Base-by-base conservation (phyloP, 2,888 invertebrate species). In the Fragum whitleyi region DNA sequence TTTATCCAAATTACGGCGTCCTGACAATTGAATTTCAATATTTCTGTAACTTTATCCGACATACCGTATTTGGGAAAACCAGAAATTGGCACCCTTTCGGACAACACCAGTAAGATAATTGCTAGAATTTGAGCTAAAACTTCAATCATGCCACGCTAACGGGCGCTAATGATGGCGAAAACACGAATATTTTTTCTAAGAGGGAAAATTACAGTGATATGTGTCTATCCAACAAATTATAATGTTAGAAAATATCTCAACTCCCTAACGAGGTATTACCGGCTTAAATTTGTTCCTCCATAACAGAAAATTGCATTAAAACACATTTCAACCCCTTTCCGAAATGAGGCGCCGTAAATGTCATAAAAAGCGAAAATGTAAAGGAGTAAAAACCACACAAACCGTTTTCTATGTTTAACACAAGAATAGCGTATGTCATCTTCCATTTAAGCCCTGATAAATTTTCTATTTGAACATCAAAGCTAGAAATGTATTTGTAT, bases 191-290 rank as follows among this genome's bases (percentile, higher is more conserved):
- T 61, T 61, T 61, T 32, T 14, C 78, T 77, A 68, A 75, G 68
- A 32, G 65, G 28, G 73, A 42, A 85, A 85, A 85, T 85, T 77
- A 77, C 74, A 72, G 69, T 73, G 81, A 81, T 79, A 81, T 79
- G 85, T 85, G 85, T 85, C 81, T 77, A 77, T 62, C 74, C 76
- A 81, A 85, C 85, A 85, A 85, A 85, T 85, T 85, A 85, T 73
- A 85, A 85, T 85, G 85, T 85, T 81, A 76, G 79, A 72, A 81
- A 79, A 85, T 85, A 85, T 72, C 74, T 69, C 57, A 47, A 73
- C 77, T 51, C 67, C 26, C 61, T 85, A 85, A 85, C 80, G 85
- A 81, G 81, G 77, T 78, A 76, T 74, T 84, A 76, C 80, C 72
- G 47, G 32, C 57, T 61, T 61, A 26, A 26, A 59, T 59, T 28